Evolutionary conservation across 2,113 vertebrate genomes (phyloP).

Genomic region (Theristicus caerulescens): DNA sequence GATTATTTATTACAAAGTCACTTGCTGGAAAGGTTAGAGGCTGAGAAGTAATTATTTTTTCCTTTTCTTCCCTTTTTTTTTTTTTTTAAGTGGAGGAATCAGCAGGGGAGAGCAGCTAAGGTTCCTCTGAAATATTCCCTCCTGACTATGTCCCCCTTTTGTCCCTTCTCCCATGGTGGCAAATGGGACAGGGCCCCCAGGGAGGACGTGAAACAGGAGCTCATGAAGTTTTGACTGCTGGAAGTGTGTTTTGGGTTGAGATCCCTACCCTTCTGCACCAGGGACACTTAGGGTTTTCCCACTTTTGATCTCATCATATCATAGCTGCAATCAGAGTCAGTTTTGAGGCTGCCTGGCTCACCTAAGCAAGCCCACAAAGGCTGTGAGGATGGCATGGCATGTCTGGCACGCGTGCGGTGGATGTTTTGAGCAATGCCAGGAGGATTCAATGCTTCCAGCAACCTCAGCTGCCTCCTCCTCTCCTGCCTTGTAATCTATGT

Average conservation of each 20-base stretch:
- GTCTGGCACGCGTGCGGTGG: neutral
- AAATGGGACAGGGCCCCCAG: neutral
- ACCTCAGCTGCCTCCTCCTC: constrained; percentile 35
- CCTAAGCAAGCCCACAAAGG: neutral
- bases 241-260: neutral
- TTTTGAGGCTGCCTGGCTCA: neutral
- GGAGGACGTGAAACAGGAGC: neutral
- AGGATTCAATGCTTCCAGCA: constrained; percentile 1
- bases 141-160: neutral
- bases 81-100: constrained; percentile 29
- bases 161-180: neutral
- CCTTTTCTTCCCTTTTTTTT: constrained; percentile 12
- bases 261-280: neutral
- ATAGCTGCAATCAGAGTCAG: neutral
- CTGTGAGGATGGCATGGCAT: neutral
- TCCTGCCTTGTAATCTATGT: constrained; percentile 29
- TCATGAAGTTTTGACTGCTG: neutral
- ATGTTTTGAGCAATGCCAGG: neutral
- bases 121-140: constrained; percentile 29
- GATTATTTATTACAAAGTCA: constrained; percentile 83
- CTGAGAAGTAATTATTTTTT: constrained; percentile 82
- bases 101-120: constrained; percentile 39
- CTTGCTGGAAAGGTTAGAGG: constrained; percentile 84
- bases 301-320: neutral
- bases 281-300: neutral